A percentile compares a stretch with the other conserved stretches of the same genome.
Evolutionary conservation across 2,113 vertebrate genomes (phyloP).

Genomic region (Gallinago paraguaiae): DNA sequence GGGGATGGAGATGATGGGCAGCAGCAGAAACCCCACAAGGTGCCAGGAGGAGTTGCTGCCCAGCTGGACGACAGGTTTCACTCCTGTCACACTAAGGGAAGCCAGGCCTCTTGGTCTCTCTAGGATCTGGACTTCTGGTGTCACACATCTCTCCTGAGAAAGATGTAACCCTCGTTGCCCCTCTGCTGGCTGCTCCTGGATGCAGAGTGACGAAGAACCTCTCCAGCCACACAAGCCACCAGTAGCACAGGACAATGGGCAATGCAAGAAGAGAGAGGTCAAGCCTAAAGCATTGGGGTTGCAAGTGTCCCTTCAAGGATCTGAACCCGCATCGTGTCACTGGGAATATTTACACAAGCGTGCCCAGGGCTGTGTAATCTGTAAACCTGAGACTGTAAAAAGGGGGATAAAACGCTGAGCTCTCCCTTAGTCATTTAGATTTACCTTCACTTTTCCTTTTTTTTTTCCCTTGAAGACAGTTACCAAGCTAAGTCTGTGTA

Average conservation of each 20-base stretch:
- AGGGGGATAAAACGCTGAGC: background rate
- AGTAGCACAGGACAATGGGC: background rate
- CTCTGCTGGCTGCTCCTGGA: rapidly evolving
- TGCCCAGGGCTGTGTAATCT: background rate
- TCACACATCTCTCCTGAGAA: background rate
- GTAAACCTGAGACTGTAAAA: background rate
- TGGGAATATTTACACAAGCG: background rate
- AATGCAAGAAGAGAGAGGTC: background rate
- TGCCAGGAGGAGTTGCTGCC: background rate
- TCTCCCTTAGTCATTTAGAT: background rate
- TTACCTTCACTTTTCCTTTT: background rate
- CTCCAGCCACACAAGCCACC: background rate
- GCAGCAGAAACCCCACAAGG: rapidly evolving
- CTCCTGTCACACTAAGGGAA: background rate
- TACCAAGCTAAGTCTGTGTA: background rate
- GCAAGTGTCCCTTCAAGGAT: background rate
- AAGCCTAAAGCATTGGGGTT: background rate
- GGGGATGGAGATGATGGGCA: rapidly evolving
- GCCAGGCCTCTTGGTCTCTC: background rate
- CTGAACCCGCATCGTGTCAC: background rate
- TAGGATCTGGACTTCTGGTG: background rate
- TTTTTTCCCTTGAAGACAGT: background rate
- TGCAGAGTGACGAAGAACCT: background rate
- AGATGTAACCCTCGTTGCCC: background rate
- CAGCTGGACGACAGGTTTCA: rapidly evolving